These are phyloP conservation scores for Epinotia brunnichana DNA, from an alignment of 2,888 invertebrate genomes.

Conservation along the genomic window DNA sequence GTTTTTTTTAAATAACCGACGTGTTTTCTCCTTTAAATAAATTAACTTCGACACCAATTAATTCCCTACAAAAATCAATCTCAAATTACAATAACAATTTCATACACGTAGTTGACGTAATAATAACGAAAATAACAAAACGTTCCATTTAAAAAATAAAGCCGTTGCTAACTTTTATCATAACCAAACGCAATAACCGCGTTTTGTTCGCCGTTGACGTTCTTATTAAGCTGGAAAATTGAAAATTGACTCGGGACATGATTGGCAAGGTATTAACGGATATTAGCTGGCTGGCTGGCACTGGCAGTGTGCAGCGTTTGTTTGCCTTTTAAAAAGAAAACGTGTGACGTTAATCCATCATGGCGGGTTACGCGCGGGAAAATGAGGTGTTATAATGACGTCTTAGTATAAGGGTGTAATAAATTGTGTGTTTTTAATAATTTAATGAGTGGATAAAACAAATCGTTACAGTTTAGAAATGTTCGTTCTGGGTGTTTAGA, in stretches of 20 bases:
- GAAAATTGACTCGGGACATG: slow-evolving; percentile 80
- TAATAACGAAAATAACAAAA: slow-evolving; percentile 27
- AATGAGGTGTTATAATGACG: slow-evolving; percentile 42
- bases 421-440: background rate
- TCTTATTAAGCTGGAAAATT: slow-evolving; percentile 81
- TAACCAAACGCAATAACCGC: slow-evolving; percentile 59
- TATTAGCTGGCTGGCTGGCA: slow-evolving; percentile 78
- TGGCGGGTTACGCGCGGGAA: slow-evolving; percentile 48
- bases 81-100: slow-evolving; percentile 17
- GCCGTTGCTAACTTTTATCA: slow-evolving; percentile 38
- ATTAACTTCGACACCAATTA: background rate
- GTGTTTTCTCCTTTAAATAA: background rate
- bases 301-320: slow-evolving; percentile 66
- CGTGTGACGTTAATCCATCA: slow-evolving; percentile 81
- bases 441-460: too few species aligned
- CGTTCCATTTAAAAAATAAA: slow-evolving; percentile 31
- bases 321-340: slow-evolving; percentile 72
- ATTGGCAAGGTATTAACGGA: slow-evolving; percentile 76
- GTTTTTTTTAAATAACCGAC: too few species aligned
- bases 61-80: background rate
- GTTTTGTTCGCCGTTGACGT: slow-evolving; percentile 75
- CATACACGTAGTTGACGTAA: slow-evolving; percentile 11
- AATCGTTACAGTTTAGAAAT: too few species aligned
- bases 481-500: too few species aligned
- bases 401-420: slow-evolving; percentile 9